Evolutionary conservation across 2,888 invertebrate genomes (phyloP), one percentile per base, ranked within the genome.

Genomic region (Adelphocoris suturalis): DNA sequence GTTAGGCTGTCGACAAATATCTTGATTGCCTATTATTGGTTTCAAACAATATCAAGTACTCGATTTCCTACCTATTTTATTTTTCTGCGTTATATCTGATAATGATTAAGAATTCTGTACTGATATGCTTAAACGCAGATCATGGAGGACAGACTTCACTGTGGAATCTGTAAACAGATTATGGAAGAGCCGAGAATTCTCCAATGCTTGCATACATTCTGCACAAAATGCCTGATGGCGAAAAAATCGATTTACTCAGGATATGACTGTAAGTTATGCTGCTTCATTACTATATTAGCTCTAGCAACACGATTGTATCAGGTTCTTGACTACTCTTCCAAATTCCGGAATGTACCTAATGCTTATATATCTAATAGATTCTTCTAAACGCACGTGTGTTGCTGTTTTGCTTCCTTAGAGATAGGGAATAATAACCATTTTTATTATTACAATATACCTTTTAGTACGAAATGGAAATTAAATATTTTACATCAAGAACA

Each of bases 211-310:
- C 90, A 90, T 76, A 57, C 86, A 19, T 90, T 90, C 28, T 90
- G 90, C 61, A 90, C 90, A 0, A 86, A 90, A 86, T 90, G 90
- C 28, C 86, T 90, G 27, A 85, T 90, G n/a, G 86, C 86, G 16
- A 90, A 86, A 46, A 90, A 89, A 68, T 75, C 80, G n/a, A n/a
- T 88, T 13, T 78, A 52, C 80, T 88, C 84, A 9, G 76, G 75
- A n/a, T 89, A 61, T 27, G 55, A 84, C 16, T 89, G 89, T 89
- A 75, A 89, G 84, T 37, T 19, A 7, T 7, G 37, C 7, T 7
- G 37, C 2, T 37, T 37, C 37, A 37, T n/a, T n/a, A n/a, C n/a
- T n/a, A n/a, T n/a, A n/a, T n/a, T n/a, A n/a, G n/a, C n/a, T n/a
- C 37, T 7, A 37, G 37, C 37, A 37, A 37, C 37, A 52, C 11